Evolutionary conservation across 2,797 vertebrate genomes (phyloP), one percentile per base, ranked within the genome.

Genomic region (Carcharodon carcharias): DNA sequence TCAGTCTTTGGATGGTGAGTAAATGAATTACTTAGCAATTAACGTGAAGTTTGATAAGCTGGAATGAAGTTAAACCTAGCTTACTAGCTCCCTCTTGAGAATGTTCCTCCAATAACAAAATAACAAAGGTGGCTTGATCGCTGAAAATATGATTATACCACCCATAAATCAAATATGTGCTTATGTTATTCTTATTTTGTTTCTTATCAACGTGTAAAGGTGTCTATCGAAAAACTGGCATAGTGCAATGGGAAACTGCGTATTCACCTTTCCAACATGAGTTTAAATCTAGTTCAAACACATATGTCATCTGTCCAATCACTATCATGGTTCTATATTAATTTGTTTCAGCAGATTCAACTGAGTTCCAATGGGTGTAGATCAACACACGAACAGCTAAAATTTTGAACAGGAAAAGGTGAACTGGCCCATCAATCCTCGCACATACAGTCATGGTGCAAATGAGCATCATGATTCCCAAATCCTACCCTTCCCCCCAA

Each of bases 21-120:
- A 65, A 92, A 92, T n/a, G 65, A 63, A 92, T 92, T n/a, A 63
- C 58, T 63, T 93, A 65, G 58, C 61, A 61, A 93, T 93, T 93
- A 93, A 65, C n/a, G 58, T 40, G 58, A 40, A 40, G 35, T 35
- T 8, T 63, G 35, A 8, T 92, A 1, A 21, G 63, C 91, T 23
- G 16, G 61, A 93, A 65, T 40, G 18, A 93, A 93, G 16, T 65
- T 65, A 93, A 93, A 65, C 61, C 40, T 63, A 11, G 23, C 21
- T 45, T 40, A 65, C n/a, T 93, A 63, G 91, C 91, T 65, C 91
- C 61, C 91, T 26, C 91, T 93, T 40, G 16, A 93, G 61, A 93
- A 65, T 40, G 28, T 40, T 93, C 63, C 61, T 65, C n/a, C 89
- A 40, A 5, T 18, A 63, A 89, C 31, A 91, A 26, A 58, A 91